Conservation (phyloP, 2,797 vertebrate species). For the Urosaurus nigricauda region DNA sequence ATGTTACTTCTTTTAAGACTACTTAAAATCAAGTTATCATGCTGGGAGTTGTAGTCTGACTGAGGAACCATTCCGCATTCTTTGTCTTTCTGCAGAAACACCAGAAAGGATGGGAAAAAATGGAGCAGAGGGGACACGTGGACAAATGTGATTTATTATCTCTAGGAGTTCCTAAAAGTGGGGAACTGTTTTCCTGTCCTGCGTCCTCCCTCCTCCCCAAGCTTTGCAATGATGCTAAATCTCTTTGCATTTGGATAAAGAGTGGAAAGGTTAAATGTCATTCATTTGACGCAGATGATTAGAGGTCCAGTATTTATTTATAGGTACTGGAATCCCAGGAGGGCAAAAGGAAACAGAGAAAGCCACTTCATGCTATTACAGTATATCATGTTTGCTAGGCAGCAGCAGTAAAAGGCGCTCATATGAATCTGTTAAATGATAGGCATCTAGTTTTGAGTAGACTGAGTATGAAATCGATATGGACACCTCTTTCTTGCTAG, state of each 20-base stretch:
- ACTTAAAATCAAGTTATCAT: no score
- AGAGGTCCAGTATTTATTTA: slow-evolving; percentile 36
- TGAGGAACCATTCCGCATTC: no score
- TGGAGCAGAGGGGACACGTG: no score
- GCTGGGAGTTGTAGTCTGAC: no score
- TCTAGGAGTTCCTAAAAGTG: neutral
- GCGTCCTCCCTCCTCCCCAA: neutral
- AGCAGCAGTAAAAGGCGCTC: neutral
- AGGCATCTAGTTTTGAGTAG: slow-evolving; percentile 12
- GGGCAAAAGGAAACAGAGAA: slow-evolving; percentile 21
- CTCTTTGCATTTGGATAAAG: slow-evolving; percentile 4
- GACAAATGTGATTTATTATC: neutral
- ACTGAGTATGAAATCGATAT: slow-evolving; percentile 22
- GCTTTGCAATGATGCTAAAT: neutral
- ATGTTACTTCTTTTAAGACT: no score
- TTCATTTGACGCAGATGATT: neutral
- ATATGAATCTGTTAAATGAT: slow-evolving; percentile 18
- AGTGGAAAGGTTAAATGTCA: slow-evolving; percentile 18
- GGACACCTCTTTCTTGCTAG: slow-evolving; percentile 6
- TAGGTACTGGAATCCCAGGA: slow-evolving; percentile 31
- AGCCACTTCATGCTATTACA: slow-evolving; percentile 5
- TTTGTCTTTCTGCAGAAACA: neutral
- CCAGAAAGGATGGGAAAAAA: neutral
- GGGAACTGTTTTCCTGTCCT: neutral
- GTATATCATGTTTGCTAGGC: slow-evolving; percentile 21